A percentile compares a stretch with the other conserved stretches of the same genome.
These are phyloP conservation scores for Pachyrhynchus sulphureomaculatus DNA, from an alignment of 1,140 invertebrate genomes.

Conservation along the genomic window DNA sequence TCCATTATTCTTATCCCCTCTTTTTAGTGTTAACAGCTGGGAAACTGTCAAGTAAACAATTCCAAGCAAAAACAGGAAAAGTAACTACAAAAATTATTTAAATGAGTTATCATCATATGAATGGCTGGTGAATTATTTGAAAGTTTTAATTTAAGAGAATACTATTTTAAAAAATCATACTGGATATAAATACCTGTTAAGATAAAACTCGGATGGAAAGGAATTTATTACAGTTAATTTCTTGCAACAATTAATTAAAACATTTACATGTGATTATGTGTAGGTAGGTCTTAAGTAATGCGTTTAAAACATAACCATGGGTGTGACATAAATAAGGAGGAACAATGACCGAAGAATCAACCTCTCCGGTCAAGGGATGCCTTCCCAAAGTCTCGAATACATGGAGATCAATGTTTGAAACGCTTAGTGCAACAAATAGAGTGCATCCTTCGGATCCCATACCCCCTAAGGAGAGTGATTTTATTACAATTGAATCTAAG, in stretches of 20 bases:
- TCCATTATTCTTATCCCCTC: too few relatives aligned
- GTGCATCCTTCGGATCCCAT: conserved; percentile 43
- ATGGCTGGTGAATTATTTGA: too few relatives aligned
- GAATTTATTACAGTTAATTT: conserved; percentile 27
- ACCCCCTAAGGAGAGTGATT: conserved; percentile 43
- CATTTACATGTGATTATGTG: conserved; percentile 20
- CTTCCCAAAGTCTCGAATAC: conserved; percentile 38
- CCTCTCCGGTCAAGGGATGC: conserved; percentile 31
- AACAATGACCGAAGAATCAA: conserved; percentile 37
- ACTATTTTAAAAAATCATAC: too few relatives aligned
- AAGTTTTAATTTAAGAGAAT: too few relatives aligned
- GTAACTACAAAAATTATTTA: too few relatives aligned
- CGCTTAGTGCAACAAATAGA: conserved; percentile 37
- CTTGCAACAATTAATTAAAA: conserved; percentile 3
- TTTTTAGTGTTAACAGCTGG: too few relatives aligned
- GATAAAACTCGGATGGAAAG: conserved; percentile 6
- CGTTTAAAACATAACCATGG: conserved; percentile 26
- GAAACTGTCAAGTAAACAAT: too few relatives aligned
- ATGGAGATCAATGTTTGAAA: conserved; percentile 36
- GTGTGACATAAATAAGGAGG: conserved; percentile 27
- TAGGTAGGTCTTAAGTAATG: conserved; percentile 14
- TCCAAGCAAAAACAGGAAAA: too few relatives aligned
- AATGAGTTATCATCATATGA: too few relatives aligned
- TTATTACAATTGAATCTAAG: conserved; percentile 41
- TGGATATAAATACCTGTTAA: too few relatives aligned